Evolutionary conservation across 2,888 invertebrate species (phyloP).

Genomic region (Cataglyphis rosenhaueri): DNA sequence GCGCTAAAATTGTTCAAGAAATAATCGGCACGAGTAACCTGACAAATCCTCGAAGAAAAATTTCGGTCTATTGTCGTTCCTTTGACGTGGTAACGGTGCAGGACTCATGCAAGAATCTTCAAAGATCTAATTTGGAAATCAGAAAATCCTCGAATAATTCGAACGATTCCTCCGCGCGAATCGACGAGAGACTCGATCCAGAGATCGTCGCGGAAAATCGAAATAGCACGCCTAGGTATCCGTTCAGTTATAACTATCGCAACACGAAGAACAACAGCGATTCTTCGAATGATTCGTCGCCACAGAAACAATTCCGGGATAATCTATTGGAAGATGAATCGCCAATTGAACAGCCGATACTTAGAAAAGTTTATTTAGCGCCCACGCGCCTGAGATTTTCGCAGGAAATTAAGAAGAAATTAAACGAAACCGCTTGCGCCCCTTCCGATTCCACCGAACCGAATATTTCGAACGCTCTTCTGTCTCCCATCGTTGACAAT

Average conservation of each 20-base stretch:
- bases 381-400: constrained; percentile 23
- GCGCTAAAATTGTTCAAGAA: not conserved
- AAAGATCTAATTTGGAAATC: constrained; percentile 36
- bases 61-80: constrained; percentile 79
- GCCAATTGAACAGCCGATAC: not conserved
- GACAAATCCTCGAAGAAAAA: constrained; percentile 74
- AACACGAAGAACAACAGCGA: constrained; percentile 45
- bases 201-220: not conserved
- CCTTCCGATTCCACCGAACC: not conserved
- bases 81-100: constrained; percentile 72
- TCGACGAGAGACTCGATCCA: not conserved
- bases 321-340: constrained; percentile 5
- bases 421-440: not conserved
- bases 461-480: not conserved
- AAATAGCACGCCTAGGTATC: not conserved
- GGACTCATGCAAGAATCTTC: constrained; percentile 16
- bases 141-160: constrained; percentile 61
- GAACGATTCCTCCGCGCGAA: constrained; percentile 39
- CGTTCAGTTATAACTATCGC: constrained; percentile 11
- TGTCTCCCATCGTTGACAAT: not conserved
- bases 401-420: not conserved
- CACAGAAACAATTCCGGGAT: not conserved
- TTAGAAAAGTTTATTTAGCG: constrained; percentile 25
- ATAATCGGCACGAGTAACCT: not conserved
- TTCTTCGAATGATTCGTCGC: constrained; percentile 36